Base-by-base conservation (phyloP, 2,888 invertebrate species). In the Ochropleura leucogaster region DNA sequence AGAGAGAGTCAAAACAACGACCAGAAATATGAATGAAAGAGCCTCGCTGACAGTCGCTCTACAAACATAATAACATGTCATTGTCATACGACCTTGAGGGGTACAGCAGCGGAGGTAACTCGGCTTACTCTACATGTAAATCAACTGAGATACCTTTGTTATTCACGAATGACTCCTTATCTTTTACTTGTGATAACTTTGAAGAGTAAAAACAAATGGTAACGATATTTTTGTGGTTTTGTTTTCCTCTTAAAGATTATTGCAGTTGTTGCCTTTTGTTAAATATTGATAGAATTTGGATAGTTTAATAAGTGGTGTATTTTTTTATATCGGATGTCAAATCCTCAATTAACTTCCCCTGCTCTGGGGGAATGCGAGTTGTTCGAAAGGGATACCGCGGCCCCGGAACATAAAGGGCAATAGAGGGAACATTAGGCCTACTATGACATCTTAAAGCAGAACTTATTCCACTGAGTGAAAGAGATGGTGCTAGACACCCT, bases 1-100 rank as follows among this genome's bases (percentile, higher is more conserved):
- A 44, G n/a, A 44, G 12, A 7, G 12, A 55, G 12, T 12, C 12
- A 30, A 16, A 47, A 53, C 42, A 53, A 47, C 40, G 51, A 18
- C 12, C 7, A 60, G 16, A 65, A 75, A 12, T 0, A 53, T 55
- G n/a, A 65, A 60, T 53, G 40, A 82, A 68, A 68, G 14, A 77
- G 40, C 46, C 30, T 30, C 47, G 66, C 40, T 47, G n/a, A 59
- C 78, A 79, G 62, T 51, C 67, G 64, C 16, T 68, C 60, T 20
- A 67, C 57, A 70, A 79, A 83, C 57, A 66, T 72, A 68, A 57
- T 62, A 65, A 71, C 64, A 70, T 68, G 65, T 57, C 75, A 74
- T 84, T 71, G 81, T 77, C 30, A 68, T 44, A 47, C 40, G 82
- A 68, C 82, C 82, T 84, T 74, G 68, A 80, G 84, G 66, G 74